Conservation (phyloP, 1,140 invertebrate species). For the Helicoverpa zea region DNA sequence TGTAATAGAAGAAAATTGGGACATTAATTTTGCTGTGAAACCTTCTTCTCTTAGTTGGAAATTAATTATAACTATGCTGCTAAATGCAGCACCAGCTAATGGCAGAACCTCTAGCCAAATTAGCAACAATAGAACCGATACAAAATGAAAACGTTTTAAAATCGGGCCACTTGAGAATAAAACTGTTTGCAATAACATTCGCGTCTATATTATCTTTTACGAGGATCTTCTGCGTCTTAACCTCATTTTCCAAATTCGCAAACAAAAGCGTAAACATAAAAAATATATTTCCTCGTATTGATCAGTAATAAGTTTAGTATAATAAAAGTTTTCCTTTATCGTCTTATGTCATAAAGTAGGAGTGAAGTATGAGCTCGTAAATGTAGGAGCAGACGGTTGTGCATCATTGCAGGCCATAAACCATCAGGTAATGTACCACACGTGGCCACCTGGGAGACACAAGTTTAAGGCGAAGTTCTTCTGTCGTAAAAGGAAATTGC, state of each 20-base stretch:
- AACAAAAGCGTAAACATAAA: background rate
- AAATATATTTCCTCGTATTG: no score
- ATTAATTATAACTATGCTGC: no score
- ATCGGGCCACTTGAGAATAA: background rate
- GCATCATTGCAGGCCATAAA: constrained; percentile 8
- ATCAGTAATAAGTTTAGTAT: background rate
- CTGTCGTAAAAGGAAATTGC: background rate
- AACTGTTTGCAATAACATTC: background rate
- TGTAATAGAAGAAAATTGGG: no score
- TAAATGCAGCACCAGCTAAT: no score
- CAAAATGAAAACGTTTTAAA: no score
- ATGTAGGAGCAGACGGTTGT: background rate
- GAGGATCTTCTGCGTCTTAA: no score
- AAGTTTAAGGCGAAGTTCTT: background rate
- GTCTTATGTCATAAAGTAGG: background rate
- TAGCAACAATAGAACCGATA: no score
- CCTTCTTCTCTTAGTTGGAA: no score
- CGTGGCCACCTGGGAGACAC: background rate
- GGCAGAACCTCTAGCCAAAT: no score
- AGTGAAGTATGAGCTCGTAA: background rate
- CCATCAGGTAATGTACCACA: background rate
- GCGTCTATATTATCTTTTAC: no score
- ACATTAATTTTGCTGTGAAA: no score
- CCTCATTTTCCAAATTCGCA: no score
- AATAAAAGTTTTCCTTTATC: background rate